Evolutionary conservation across 2,888 invertebrate genomes (phyloP), one percentile per base, ranked within the genome.

Genomic region (Tetragonula carbonaria): DNA sequence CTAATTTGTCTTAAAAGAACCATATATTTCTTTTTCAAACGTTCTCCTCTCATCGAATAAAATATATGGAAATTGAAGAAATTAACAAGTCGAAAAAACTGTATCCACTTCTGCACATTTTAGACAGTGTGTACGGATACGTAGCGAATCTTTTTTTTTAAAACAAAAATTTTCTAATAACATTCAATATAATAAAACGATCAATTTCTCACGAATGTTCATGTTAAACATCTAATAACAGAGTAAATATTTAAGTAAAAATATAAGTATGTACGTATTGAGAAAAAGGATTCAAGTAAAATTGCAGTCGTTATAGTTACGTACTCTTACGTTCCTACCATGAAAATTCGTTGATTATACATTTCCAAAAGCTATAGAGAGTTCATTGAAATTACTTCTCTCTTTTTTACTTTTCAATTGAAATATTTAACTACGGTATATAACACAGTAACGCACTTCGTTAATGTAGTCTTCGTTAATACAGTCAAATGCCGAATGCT

Each of bases 361-460:
- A 62, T 68, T 28, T 59, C 51, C 23, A 57, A 73, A 82, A 72
- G 62, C 53, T 76, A 33, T 57, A 77, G 57, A 82, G 38, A 71
- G 33, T 72, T 28, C 4, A 18, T 45, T 11, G 11, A 45, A 45
- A 63, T 45, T 45, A 21, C 28, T 21, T 16, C 62, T 51, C n/a
- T 21, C 28, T 16, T 67, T 51, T 53, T 57, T n/a, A n/a, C 1
- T 53, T 63, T 70, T 66, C 62, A 28, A 57, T 45, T 33, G 55
- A 45, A 33, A 38, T 33, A 65, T 55, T 33, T 33, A 53, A 33
- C 53, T 71, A n/a, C 38, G 21, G 21, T 38, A 21, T 67, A 72
- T 53, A 59, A 66, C 51, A 21, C n/a, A 33, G 13, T 68, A 71
- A 74, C 62, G 66, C 67, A 45, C 65, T 83, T 76, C n/a, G 45